phyloP scores from a whole-genome alignment of 2,797 vertebrate genomes.

The Chrysocyon brachyurus region DNA sequence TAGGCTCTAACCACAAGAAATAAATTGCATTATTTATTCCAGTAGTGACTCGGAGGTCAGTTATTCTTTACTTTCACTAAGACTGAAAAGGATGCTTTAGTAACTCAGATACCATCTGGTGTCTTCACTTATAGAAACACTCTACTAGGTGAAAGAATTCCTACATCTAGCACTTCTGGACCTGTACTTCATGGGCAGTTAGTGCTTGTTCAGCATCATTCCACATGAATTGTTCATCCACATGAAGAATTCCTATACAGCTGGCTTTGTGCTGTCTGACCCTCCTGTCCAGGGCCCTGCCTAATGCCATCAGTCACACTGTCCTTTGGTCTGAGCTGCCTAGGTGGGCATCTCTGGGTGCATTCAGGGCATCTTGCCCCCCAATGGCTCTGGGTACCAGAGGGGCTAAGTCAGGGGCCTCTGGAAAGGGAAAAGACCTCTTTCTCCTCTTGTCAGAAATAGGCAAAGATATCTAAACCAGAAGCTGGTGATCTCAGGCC shows the following conservation, averaged over 20 bases:
- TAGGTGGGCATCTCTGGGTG: neutral
- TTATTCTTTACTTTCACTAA: constrained; percentile 28
- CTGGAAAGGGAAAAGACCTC: neutral
- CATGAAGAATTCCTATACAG: neutral
- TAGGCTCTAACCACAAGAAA: constrained; percentile 6
- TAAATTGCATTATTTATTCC: neutral
- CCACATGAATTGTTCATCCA: neutral
- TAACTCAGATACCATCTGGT: neutral
- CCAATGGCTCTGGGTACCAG: neutral
- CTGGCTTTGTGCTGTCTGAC: neutral
- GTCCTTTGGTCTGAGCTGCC: neutral
- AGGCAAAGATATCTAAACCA: neutral
- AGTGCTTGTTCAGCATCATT: neutral
- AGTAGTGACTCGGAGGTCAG: constrained; percentile 16
- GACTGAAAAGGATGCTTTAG: constrained; percentile 18
- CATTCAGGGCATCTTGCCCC: neutral
- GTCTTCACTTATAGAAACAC: neutral
- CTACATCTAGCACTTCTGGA: neutral
- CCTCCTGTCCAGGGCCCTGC: neutral
- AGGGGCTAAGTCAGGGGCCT: neutral
- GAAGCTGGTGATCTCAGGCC: neutral
- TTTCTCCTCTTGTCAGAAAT: neutral
- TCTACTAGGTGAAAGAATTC: neutral
- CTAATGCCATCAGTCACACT: neutral
- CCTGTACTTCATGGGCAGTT: neutral